Conservation (phyloP, 2,113 vertebrate species). For the Archocentrus centrarchus region DNA sequence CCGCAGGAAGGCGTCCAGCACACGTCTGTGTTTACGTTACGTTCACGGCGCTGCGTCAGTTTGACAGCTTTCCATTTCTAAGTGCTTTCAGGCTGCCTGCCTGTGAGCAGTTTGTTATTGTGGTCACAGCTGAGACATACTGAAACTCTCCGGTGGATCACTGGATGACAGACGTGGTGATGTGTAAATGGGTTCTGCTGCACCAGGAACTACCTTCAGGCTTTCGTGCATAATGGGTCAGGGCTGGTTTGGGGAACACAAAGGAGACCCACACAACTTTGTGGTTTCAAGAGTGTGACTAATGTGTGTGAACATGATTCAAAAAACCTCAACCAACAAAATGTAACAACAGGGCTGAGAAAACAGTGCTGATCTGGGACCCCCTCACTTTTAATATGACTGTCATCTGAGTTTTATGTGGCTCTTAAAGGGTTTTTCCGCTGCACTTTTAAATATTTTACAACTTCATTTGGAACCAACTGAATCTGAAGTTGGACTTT, state of each 20-base stretch:
- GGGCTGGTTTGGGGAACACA: background rate
- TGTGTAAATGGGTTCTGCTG: background rate
- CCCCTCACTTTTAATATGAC: background rate
- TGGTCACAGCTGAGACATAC: background rate
- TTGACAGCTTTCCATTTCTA: background rate
- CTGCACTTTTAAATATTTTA: background rate
- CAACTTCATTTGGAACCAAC: background rate
- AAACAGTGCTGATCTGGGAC: background rate
- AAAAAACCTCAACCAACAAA: background rate
- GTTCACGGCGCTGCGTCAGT: background rate
- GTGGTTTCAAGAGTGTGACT: background rate
- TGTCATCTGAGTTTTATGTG: background rate
- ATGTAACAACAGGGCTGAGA: background rate
- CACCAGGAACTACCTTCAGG: background rate
- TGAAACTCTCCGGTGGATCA: background rate
- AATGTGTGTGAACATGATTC: background rate
- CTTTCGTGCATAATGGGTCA: background rate
- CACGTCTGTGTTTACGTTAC: too few relatives aligned
- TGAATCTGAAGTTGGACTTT: background rate
- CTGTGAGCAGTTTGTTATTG: background rate
- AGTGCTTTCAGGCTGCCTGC: accelerated
- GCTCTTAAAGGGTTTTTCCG: background rate
- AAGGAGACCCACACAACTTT: background rate
- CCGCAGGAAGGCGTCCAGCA: too few relatives aligned
- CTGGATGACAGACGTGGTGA: background rate